Percentiles rank a stretch among this genome's conserved stretches.
Evolutionary conservation across 2,888 invertebrate species (phyloP).

Genomic region (Cinara cedri): DNA sequence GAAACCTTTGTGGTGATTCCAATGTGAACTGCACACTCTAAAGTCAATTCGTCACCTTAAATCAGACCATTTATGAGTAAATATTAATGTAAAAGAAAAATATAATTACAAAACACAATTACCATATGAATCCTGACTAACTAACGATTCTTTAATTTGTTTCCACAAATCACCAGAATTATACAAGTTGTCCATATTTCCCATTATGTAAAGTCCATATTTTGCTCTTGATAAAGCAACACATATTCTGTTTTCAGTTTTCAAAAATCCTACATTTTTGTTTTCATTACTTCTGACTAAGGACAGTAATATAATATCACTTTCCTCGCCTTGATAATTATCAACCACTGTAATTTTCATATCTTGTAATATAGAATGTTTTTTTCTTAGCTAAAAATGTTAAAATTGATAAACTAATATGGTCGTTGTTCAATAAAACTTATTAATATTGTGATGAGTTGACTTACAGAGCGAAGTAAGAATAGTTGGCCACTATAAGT

Average conservation of each 20-base stretch:
- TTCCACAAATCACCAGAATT: constrained; percentile 68
- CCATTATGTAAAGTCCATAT: constrained; percentile 74
- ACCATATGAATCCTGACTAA: constrained; percentile 66
- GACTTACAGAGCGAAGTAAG: constrained; percentile 45
- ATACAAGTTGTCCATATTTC: constrained; percentile 71
- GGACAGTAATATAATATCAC: constrained; percentile 78
- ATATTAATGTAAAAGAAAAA: background rate
- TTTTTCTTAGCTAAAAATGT: constrained; percentile 36
- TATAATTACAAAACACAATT: constrained; percentile 21
- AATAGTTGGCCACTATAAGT: constrained; percentile 75
- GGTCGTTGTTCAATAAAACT: background rate
- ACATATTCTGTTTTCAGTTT: constrained; percentile 74
- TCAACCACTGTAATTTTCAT: constrained; percentile 74
- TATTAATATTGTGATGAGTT: background rate
- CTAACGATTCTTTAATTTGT: constrained; percentile 66
- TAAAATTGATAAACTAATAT: no score
- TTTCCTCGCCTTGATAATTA: constrained; percentile 83
- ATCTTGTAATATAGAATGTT: constrained; percentile 63
- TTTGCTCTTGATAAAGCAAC: constrained; percentile 79
- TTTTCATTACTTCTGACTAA: constrained; percentile 77
- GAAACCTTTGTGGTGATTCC: constrained; percentile 63
- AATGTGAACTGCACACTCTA: constrained; percentile 67
- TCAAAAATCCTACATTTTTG: constrained; percentile 74
- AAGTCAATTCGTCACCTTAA: constrained; percentile 58
- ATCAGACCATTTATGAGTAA: background rate